Conservation (phyloP, 64 coral and sea anemone species). For the Pocillopora verrucosa region DNA sequence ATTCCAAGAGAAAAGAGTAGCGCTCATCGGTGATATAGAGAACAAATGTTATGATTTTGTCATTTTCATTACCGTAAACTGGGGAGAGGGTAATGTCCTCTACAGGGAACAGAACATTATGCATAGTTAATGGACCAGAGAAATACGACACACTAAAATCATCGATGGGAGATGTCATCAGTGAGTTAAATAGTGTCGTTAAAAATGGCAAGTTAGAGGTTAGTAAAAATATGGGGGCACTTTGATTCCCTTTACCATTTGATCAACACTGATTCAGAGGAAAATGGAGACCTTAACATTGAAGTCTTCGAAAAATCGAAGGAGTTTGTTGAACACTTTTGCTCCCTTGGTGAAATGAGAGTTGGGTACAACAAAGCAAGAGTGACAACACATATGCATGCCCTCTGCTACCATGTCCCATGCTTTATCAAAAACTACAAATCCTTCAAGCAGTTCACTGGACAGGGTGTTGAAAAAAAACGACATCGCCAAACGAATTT, state of each 20-base stretch:
- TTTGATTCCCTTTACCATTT: not conserved
- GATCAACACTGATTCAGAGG: not conserved
- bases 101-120: slow-evolving; percentile 59
- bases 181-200: not conserved
- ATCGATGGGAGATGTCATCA: not conserved
- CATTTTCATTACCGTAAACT: slow-evolving; percentile 57
- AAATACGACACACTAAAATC: slow-evolving; percentile 24
- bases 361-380: slow-evolving; percentile 7
- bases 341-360: slow-evolving; percentile 39
- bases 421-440: slow-evolving; percentile 32
- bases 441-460: slow-evolving; percentile 52
- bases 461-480: slow-evolving; percentile 42
- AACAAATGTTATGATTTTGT: slow-evolving; percentile 52
- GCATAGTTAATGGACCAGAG: too few relatives aligned
- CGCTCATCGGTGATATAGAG: too few relatives aligned
- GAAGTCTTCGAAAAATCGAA: slow-evolving; percentile 27
- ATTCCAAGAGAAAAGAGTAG: too few relatives aligned
- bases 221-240: slow-evolving; percentile 21
- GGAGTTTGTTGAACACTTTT: slow-evolving; percentile 40
- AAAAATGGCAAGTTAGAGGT: slow-evolving; percentile 3
- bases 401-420: slow-evolving; percentile 36
- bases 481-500: not conserved
- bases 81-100: slow-evolving; percentile 62
- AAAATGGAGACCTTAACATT: not conserved
- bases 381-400: slow-evolving; percentile 60